Evolutionary conservation across 2,797 vertebrate species (phyloP).

Genomic region (Pagetopsis macropterus): DNA sequence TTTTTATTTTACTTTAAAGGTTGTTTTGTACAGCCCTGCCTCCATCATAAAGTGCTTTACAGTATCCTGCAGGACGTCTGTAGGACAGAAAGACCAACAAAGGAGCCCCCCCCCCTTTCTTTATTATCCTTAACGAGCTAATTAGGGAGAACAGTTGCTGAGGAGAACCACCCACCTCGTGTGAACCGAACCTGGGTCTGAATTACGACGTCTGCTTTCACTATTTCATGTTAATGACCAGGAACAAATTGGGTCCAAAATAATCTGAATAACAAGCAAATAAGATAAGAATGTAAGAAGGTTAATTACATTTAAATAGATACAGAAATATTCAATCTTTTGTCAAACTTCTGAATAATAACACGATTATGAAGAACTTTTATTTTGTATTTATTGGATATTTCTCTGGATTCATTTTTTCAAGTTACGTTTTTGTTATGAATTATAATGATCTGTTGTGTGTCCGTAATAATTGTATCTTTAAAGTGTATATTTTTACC

Average conservation of each 20-base stretch:
- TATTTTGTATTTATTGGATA: background rate
- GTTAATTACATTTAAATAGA: background rate
- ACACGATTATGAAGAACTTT: background rate
- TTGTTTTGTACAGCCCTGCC: conserved; percentile 47
- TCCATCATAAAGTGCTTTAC: conserved; percentile 65
- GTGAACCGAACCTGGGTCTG: conserved; percentile 37
- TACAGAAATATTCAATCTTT: background rate
- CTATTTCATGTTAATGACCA: conserved; percentile 18
- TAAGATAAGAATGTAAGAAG: conserved; percentile 11
- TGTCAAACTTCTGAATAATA: background rate
- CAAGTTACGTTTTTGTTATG: no score
- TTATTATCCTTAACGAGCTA: conserved; percentile 68
- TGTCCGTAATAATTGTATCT: no score
- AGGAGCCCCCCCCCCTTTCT: conserved; percentile 49
- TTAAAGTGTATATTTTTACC: no score
- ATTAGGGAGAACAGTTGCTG: conserved; percentile 67
- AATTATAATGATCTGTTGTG: no score
- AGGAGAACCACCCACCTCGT: conserved; percentile 68
- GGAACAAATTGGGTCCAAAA: conserved; percentile 27
- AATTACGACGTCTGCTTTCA: background rate
- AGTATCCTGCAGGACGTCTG: conserved; percentile 51
- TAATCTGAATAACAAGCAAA: background rate
- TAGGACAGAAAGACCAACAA: conserved; percentile 61
- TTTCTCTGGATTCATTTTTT: background rate
- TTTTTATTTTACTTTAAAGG: conserved; percentile 50